Evolutionary conservation across 2,888 invertebrate genomes (phyloP).

Genomic region (Rhamnusium bicolor): DNA sequence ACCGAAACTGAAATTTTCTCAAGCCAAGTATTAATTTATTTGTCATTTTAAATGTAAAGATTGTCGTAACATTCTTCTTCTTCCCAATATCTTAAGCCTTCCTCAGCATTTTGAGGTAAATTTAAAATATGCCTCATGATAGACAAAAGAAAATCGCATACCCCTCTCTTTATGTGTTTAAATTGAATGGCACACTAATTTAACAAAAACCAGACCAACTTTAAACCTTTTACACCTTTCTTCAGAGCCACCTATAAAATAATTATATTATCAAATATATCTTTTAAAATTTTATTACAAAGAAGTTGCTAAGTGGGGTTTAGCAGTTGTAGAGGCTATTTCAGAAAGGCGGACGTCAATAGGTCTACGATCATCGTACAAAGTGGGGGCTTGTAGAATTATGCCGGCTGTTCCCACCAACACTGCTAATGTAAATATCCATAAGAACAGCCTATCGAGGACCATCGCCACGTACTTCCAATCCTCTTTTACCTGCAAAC

Average conservation of each 20-base stretch:
- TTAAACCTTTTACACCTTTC: background rate
- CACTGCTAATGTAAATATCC: constrained; percentile 97
- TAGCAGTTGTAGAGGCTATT: constrained; percentile 91
- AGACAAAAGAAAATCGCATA: too few species aligned
- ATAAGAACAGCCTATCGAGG: constrained; percentile 94
- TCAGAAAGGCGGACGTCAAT: constrained; percentile 91
- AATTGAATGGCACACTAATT: too few species aligned
- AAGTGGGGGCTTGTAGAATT: constrained; percentile 94
- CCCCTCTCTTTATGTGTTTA: too few species aligned
- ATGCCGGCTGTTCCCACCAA: constrained; percentile 95
- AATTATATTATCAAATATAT: constrained; percentile 26
- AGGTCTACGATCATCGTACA: constrained; percentile 92
- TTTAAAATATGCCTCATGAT: too few species aligned
- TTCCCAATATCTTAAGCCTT: too few species aligned
- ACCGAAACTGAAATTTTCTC: too few species aligned
- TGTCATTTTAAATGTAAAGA: too few species aligned
- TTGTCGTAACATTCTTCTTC: too few species aligned
- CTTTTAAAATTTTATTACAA: constrained; percentile 36
- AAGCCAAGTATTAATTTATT: too few species aligned
- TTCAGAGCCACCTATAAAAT: constrained; percentile 7
- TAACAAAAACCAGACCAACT: background rate
- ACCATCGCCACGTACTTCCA: constrained; percentile 99
- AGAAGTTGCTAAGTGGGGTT: constrained; percentile 78
- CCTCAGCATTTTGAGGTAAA: too few species aligned
- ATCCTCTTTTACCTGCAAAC: constrained; percentile 90